phyloP scores from a whole-genome alignment of 1,140 invertebrate species.

The Leptonema lineaticorne region DNA sequence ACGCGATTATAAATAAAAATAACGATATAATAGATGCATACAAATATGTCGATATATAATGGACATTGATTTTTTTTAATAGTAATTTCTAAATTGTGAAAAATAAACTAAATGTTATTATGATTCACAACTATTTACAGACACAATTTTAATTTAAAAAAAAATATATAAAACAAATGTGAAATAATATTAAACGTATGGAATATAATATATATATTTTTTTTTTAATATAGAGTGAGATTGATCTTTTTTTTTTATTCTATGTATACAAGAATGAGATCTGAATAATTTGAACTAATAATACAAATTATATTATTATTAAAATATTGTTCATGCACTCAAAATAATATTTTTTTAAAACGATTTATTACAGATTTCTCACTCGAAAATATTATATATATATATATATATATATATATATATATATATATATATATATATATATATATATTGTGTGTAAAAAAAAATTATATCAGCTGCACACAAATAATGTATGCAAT shows the following conservation, averaged over 20 bases:
- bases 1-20: slow-evolving; percentile 2
- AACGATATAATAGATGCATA: no score
- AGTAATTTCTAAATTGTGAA: slow-evolving; percentile 21
- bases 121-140: slow-evolving; percentile 16
- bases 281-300: background rate
- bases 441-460: slow-evolving; percentile 1
- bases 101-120: slow-evolving; percentile 17
- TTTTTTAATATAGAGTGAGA: no score
- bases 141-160: background rate
- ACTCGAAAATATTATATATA: background rate
- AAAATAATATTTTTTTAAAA: background rate
- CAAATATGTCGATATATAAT: no score
- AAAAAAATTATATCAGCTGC: slow-evolving; percentile 18
- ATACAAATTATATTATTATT: background rate
- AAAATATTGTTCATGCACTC: background rate
- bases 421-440: slow-evolving; percentile 19
- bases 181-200: no score
- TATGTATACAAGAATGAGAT: slow-evolving; percentile 6
- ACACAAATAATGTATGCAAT: no score
- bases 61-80: slow-evolving; percentile 23
- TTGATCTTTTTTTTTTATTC: background rate
- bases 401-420: background rate
- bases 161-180: background rate
- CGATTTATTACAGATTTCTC: background rate
- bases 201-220: no score